These are phyloP conservation scores for Acropora tenuis DNA, from an alignment of 64 coral and sea anemone species.

Conservation along the genomic window DNA sequence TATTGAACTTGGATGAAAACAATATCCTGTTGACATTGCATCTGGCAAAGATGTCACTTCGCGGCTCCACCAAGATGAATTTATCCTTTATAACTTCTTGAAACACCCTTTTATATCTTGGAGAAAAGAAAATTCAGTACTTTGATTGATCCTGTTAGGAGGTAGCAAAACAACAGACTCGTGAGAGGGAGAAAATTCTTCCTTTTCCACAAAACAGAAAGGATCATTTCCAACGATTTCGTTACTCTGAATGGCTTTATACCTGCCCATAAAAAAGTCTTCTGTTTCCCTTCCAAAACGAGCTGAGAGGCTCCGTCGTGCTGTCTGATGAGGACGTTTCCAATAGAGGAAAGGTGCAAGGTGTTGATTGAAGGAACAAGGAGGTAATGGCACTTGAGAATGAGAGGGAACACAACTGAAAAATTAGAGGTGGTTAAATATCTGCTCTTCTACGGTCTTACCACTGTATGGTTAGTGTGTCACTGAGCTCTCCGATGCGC, in stretches of 20 bases:
- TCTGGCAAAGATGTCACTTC: constrained; percentile 25
- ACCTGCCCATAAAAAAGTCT: constrained; percentile 2
- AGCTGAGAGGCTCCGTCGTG: background rate
- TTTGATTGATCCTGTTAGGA: background rate
- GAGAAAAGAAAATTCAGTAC: background rate
- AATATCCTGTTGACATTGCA: background rate
- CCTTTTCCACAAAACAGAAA: background rate
- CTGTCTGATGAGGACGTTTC: background rate
- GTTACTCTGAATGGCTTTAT: background rate
- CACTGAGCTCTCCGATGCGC: constrained; percentile 28
- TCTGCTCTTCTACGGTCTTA: constrained; percentile 30
- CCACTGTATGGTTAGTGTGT: constrained; percentile 8
- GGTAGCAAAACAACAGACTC: constrained; percentile 14
- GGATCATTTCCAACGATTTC: background rate
- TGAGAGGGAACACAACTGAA: constrained; percentile 7
- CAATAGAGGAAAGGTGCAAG: constrained; percentile 20
- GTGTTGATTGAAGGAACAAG: background rate
- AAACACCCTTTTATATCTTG: background rate
- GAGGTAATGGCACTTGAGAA: background rate
- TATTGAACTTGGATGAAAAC: constrained; percentile 12
- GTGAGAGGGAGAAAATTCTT: background rate
- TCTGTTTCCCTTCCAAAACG: constrained; percentile 10
- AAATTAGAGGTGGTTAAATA: constrained; percentile 17
- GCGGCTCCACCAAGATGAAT: constrained; percentile 9
- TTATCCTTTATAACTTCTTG: background rate